Base-by-base conservation (phyloP, 2,113 vertebrate genomes). In the Echinops telfairi region DNA sequence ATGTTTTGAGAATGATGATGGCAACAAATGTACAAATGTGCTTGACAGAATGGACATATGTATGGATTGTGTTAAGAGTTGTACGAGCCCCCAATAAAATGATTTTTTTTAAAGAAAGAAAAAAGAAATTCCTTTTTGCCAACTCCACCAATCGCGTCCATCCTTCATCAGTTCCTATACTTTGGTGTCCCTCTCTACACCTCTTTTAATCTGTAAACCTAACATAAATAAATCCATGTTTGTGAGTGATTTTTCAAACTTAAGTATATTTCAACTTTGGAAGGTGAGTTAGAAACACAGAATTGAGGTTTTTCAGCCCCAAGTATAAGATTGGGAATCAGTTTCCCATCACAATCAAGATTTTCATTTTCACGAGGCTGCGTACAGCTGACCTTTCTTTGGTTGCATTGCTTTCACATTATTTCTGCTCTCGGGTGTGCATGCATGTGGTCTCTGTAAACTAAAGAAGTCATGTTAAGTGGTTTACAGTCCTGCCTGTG, bases 401-500 rank as follows among this genome's bases (percentile, higher is more conserved):
- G 76, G 82, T 71, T 92, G 68, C 20, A 76, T 40, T 60, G 17
- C 62, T 91, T 96, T 82, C 76, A 83, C 57, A 62, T 76, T 80
- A 88, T 81, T 88, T 66, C 78, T 83, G 68, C 33, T 83, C 81
- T 94, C 23, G 33, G 23, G 15, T 33, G 23, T 66, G 29, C 40
- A 4, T 43, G 60, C 81, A 40, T 73, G 62, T 89, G 43, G 31
- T 31, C 92, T 96, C 57, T 93, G 15, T 93, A 90, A 90, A 88
- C 40, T 57, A 92, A 81, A 3, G 47, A 95, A 95, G 47, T 81
- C 40, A 64, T 27, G 40, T 94, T 77, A 43, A 80, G 40, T 88
- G 77, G 82, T 86, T 81, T 94, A 58, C 80, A 95, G 96, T 88
- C 3, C 33, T 95, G 73, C 77, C 91, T 94, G 87, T 9, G 38